A percentile compares a stretch with the other conserved stretches of the same genome.
phyloP scores from a whole-genome alignment of 1,140 invertebrate species.

The Mylabris phalerata region DNA sequence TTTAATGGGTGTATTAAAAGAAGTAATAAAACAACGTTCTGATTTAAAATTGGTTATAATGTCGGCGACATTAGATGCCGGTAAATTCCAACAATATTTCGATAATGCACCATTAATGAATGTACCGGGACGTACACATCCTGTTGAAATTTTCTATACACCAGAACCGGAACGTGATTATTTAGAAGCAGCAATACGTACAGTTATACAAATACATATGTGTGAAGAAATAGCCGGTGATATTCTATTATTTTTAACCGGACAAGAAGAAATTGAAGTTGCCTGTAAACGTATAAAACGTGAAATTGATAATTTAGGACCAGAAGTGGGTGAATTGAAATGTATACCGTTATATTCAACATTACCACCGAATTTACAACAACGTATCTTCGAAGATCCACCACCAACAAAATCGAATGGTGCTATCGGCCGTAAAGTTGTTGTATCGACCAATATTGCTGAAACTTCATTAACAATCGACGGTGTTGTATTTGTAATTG shows the following conservation, averaged over 20 bases:
- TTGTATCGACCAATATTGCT: slow-evolving; percentile 98
- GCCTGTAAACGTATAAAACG: slow-evolving; percentile 97
- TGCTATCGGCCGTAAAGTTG: slow-evolving; percentile 91
- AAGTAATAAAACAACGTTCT: slow-evolving; percentile 87
- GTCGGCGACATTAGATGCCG: slow-evolving; percentile 99
- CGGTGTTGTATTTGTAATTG: slow-evolving; percentile 99
- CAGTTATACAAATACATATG: slow-evolving; percentile 98
- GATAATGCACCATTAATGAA: slow-evolving; percentile 98
- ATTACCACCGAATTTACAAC: slow-evolving; percentile 93
- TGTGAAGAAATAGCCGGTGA: slow-evolving; percentile 95
- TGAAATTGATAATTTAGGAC: slow-evolving; percentile 94
- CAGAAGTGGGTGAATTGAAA: slow-evolving; percentile 94
- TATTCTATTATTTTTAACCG: slow-evolving; percentile 92
- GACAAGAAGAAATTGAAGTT: slow-evolving; percentile 96
- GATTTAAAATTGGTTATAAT: slow-evolving; percentile 99
- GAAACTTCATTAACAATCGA: slow-evolving; percentile 99
- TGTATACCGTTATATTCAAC: slow-evolving; percentile 99
- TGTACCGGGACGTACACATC: slow-evolving; percentile 93
- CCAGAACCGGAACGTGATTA: slow-evolving; percentile 98
- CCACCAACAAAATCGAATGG: slow-evolving; percentile 90
- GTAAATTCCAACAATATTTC: slow-evolving; percentile 98
- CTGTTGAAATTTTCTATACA: slow-evolving; percentile 99
- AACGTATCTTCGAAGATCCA: slow-evolving; percentile 94
- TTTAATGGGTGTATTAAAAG: slow-evolving; percentile 96
- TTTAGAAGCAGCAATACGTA: slow-evolving; percentile 95